Base-by-base conservation (phyloP, 2,797 vertebrate species). In the Poliocrania exsul region DNA sequence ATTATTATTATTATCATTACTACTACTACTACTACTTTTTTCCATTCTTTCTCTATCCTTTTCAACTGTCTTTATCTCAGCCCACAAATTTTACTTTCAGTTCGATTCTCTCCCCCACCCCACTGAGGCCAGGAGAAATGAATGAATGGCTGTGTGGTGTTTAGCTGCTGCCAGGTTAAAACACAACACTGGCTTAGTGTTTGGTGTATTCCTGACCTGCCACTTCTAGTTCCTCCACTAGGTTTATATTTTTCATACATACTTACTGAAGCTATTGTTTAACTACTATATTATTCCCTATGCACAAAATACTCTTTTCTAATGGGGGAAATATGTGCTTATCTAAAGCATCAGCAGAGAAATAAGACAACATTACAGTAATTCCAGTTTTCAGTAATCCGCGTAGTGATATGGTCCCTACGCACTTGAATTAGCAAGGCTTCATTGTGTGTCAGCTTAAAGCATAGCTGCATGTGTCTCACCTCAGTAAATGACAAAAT, bases 261-360 rank as follows among this genome's bases (percentile, higher is more conserved):
- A 54, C 60, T 74, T 26, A 65, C 67, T 77, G 69, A 92, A 92
- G 85, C 40, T 58, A 88, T 53, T 87, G 72, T 91, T 95, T 44
- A 74, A 33, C 35, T 85, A 21, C 5, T 16, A 21, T 56, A 24
- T 74, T 81, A 78, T n/a, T 88, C 38, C 26, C 72, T 57, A 40
- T 9, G 87, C 86, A 37, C 51, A 92, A 96, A 92, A 90, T 10
- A 75, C 5, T 56, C 28, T 33, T 84, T 84, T 0, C 0, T 28
- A 25, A 42, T 13, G 25, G 35, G 29, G 46, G 16, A 40, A 61
- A 16, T 50, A 53, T 51, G 26, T 5, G 16, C 40, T 84, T 79
- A 47, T 57, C 29, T 61, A 81, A 92, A 84, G 14, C 16, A 37
- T 29, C 23, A 25, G 46, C 28, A 71, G 49, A 83, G 71, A 90